Base-by-base conservation (phyloP, 1,140 invertebrate species). In the Micrasema longulum region DNA sequence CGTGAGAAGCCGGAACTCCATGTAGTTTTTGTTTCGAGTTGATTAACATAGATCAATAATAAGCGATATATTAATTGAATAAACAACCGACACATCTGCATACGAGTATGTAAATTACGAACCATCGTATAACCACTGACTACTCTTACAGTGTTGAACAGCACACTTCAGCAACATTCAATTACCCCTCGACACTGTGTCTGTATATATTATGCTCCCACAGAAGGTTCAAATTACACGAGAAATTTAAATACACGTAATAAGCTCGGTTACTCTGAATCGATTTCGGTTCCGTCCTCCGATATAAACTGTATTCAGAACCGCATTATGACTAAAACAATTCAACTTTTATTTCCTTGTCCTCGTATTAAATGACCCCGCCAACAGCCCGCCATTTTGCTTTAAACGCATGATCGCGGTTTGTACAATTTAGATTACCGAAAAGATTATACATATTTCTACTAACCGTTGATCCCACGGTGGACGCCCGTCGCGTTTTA, bases 401-500 rank as follows among this genome's bases (percentile, higher is more conserved):
- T 35, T 60, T 22, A 64, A 47, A 64, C 41, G 41, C 41, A 47
- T 64, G 60, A 64, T 64, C 43, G 60, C 60, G 41, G 41, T 64
- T 64, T 43, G 55, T 60, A 60, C 55, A 64, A 64, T 45, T 47
- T 45, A 64, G 41, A 47, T 64, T 64, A 26, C 41, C 60, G 60
- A 60, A 60, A 60, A 45, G 60, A 64, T 64, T 45, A 64, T 47
- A 23, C 60, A 22, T 41, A 47, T 64, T 26, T 64, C 47, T 47
- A 38, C 53, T 14, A 57, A 18, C 53, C 53, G 26, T 22, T 64
- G 60, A 64, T 64, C 60, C 60, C 60, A 64, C 60, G 60, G 20
- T 64, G 60, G 43, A 64, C 60, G 14, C 60, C 60, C 60, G 60
- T 64, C 60, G 60, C 43, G 41, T 64, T 64, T 45, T 64, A 64